A percentile compares a stretch with the other conserved stretches of the same genome.
Evolutionary conservation across 1,140 invertebrate species (phyloP).

Genomic region (Ips nitidus): DNA sequence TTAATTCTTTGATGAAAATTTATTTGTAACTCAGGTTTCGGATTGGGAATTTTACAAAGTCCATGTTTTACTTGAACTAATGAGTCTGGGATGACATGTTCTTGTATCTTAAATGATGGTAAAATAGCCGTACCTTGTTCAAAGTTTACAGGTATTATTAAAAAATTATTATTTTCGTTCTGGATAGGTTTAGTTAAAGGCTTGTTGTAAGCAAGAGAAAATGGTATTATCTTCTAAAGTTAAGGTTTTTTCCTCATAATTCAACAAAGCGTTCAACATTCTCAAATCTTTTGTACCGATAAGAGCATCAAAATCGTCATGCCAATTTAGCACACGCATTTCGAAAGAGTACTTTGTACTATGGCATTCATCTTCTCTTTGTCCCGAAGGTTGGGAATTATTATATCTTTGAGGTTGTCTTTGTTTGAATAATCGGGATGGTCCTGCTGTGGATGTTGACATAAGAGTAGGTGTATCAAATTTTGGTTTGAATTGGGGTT

Average conservation of each 20-base stretch:
- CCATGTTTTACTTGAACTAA: constrained; percentile 22
- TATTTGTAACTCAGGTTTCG: constrained; percentile 6
- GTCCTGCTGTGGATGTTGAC: too few relatives aligned
- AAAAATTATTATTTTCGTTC: constrained; percentile 16
- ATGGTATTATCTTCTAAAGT: constrained; percentile 19
- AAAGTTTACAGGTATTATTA: constrained; percentile 18
- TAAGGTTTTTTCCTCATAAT: constrained; percentile 20
- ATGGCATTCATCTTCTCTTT: too few relatives aligned
- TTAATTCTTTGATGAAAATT: constrained; percentile 24
- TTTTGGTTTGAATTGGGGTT: not conserved
- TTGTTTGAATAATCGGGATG: too few relatives aligned
- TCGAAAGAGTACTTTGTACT: not conserved
- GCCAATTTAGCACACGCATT: constrained; percentile 19
- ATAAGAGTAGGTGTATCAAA: too few relatives aligned
- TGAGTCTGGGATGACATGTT: constrained; percentile 17
- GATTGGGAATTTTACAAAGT: constrained; percentile 18
- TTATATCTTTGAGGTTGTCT: too few relatives aligned
- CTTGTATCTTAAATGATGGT: constrained; percentile 22
- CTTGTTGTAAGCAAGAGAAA: constrained; percentile 27
- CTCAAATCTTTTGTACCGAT: constrained; percentile 18
- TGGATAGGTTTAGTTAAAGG: constrained; percentile 6
- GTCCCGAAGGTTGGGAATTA: too few relatives aligned
- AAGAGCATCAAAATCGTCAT: constrained; percentile 23
- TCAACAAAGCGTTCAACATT: constrained; percentile 7
- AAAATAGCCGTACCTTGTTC: constrained; percentile 21